Conservation (phyloP, 1,140 invertebrate species). For the Drosophila eugracilis region DNA sequence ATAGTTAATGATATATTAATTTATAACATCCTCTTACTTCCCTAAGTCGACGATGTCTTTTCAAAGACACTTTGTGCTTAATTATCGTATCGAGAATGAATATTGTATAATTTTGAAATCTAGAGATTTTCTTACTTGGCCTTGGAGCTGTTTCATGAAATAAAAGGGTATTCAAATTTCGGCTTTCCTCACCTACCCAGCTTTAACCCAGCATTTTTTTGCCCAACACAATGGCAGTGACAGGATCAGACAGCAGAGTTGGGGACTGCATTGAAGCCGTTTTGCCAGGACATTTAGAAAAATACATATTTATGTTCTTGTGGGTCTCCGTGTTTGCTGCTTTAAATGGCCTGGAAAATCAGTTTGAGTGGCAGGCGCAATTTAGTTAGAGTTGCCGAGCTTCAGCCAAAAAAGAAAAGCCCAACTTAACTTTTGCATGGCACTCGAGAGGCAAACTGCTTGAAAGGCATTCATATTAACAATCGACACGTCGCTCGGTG, state of each 20-base stretch:
- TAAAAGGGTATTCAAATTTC: not conserved
- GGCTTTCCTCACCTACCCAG: not conserved
- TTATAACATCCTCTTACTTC: too few relatives aligned
- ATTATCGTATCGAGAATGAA: too few relatives aligned
- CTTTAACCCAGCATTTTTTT: slow-evolving; percentile 21
- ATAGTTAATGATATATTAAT: not conserved
- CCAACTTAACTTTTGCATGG: slow-evolving; percentile 24
- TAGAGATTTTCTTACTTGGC: too few relatives aligned
- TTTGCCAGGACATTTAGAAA: slow-evolving; percentile 38
- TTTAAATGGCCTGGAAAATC: slow-evolving; percentile 62
- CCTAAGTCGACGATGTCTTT: too few relatives aligned
- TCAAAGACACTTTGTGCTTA: too few relatives aligned
- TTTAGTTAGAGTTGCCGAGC: slow-evolving; percentile 19
- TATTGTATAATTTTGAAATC: too few relatives aligned
- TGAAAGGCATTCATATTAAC: slow-evolving; percentile 49
- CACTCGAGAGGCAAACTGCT: slow-evolving; percentile 18
- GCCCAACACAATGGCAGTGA: slow-evolving; percentile 30
- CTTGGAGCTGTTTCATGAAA: too few relatives aligned
- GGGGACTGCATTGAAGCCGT: slow-evolving; percentile 31
- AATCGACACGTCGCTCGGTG: slow-evolving; percentile 35
- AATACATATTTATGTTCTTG: slow-evolving; percentile 16
- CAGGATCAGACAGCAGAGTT: slow-evolving; percentile 38
- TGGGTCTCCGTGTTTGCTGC: slow-evolving; percentile 8
- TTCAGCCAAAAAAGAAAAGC: slow-evolving; percentile 2
- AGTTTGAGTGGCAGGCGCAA: slow-evolving; percentile 35